Conservation (phyloP, 2,888 invertebrate species). For the Meandrusa payeni region DNA sequence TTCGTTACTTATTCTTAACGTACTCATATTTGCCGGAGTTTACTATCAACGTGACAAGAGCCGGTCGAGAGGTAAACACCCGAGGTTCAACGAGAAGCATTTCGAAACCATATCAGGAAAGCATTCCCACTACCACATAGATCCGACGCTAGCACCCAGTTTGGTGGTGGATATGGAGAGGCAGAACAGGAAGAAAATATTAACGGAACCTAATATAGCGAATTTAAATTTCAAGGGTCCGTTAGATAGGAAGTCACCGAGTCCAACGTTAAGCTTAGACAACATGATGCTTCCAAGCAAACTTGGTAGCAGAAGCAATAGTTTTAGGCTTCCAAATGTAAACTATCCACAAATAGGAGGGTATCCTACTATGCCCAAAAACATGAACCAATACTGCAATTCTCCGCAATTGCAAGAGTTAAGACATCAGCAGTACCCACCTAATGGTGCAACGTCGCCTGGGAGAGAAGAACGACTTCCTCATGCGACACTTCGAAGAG, state of each 20-base stretch:
- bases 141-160: constrained; percentile 88
- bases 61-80: constrained; percentile 85
- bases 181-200: constrained; percentile 71
- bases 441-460: constrained; percentile 77
- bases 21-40: constrained; percentile 91
- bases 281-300: constrained; percentile 73
- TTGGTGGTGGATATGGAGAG: constrained; percentile 91
- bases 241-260: constrained; percentile 80
- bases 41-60: constrained; percentile 91
- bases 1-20: constrained; percentile 89
- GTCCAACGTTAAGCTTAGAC: constrained; percentile 82
- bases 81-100: constrained; percentile 84
- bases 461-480: constrained; percentile 51
- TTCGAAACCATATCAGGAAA: constrained; percentile 89
- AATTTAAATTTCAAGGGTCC: constrained; percentile 81
- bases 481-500: constrained; percentile 68
- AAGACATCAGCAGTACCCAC: constrained; percentile 72
- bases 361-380: constrained; percentile 82
- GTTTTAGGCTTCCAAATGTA: constrained; percentile 68
- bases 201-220: constrained; percentile 76
- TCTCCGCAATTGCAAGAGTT: constrained; percentile 69
- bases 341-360: constrained; percentile 68
- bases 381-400: constrained; percentile 77
- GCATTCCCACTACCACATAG: constrained; percentile 89
- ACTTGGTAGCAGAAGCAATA: constrained; percentile 76